A percentile compares a stretch with the other conserved stretches of the same genome.
phyloP scores from a whole-genome alignment of 2,113 vertebrate species.

The Chaetodon trifascialis region DNA sequence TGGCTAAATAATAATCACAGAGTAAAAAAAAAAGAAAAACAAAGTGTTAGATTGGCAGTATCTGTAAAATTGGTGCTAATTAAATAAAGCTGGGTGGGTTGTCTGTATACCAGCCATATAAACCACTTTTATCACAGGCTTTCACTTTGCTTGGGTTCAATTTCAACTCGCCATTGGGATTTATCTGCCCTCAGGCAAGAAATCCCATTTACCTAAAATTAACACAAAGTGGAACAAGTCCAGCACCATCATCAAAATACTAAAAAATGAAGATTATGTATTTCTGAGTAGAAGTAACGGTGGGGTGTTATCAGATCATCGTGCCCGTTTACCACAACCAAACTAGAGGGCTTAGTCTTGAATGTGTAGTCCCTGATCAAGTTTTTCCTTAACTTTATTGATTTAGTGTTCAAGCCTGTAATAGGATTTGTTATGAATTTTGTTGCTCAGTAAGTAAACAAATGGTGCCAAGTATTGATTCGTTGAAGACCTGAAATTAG shows the following conservation, averaged over 20 bases:
- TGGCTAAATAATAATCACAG: neutral
- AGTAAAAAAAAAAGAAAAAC: too few species aligned
- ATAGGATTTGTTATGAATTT: slow-evolving; percentile 78
- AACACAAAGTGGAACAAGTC: neutral
- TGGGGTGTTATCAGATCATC: slow-evolving; percentile 4
- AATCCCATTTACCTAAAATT: neutral
- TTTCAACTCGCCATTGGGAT: neutral
- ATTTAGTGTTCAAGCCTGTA: slow-evolving; percentile 67
- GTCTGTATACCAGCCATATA: neutral
- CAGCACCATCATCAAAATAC: neutral
- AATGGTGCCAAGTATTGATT: slow-evolving; percentile 79
- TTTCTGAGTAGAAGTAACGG: neutral
- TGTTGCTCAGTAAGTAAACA: slow-evolving; percentile 72
- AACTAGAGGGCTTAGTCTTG: slow-evolving; percentile 15
- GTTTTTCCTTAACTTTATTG: slow-evolving; percentile 70
- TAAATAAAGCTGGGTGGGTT: neutral
- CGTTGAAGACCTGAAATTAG: slow-evolving; percentile 75
- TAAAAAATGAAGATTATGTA: too few species aligned
- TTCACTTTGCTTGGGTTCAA: neutral
- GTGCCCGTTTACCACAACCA: neutral
- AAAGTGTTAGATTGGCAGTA: neutral
- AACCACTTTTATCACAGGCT: neutral
- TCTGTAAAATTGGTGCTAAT: neutral
- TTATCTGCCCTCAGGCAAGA: neutral
- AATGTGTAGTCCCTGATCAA: slow-evolving; percentile 37